Percentiles rank a stretch among this genome's conserved stretches.
Evolutionary conservation across 2,113 vertebrate genomes (phyloP).

Genomic region (Pluvianellus socialis): DNA sequence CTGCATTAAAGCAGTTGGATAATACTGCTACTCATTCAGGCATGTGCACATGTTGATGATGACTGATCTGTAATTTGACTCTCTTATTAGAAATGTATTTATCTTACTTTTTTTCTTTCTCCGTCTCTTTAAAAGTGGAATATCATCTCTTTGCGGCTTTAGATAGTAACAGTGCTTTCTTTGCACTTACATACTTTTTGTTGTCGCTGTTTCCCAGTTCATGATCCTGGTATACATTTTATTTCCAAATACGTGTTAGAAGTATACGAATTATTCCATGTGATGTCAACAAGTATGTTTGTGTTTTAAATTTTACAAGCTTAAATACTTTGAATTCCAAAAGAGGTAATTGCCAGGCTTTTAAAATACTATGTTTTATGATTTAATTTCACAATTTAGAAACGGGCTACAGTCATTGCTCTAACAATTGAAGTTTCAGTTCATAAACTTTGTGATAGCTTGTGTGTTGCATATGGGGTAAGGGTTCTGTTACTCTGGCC

Average conservation of each 20-base stretch:
- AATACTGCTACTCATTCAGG: neutral
- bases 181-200: neutral
- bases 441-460: neutral
- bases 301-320: neutral
- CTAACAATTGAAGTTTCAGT: neutral
- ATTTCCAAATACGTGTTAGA: neutral
- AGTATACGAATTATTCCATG: neutral
- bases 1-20: neutral
- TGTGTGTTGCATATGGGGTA: neutral
- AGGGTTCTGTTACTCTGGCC: neutral
- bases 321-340: neutral
- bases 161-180: neutral
- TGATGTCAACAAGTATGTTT: neutral
- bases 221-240: neutral
- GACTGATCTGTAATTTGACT: neutral
- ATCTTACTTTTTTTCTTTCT: neutral
- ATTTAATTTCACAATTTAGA: neutral
- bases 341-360: neutral
- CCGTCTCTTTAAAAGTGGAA: neutral
- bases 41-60: neutral
- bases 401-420: neutral
- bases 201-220: neutral
- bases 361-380: neutral
- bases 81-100: neutral
- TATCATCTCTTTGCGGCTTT: neutral